A percentile compares a stretch with the other conserved stretches of the same genome.
phyloP scores from a whole-genome alignment of 2,888 invertebrate species.

The Agapostemon virescens region DNA sequence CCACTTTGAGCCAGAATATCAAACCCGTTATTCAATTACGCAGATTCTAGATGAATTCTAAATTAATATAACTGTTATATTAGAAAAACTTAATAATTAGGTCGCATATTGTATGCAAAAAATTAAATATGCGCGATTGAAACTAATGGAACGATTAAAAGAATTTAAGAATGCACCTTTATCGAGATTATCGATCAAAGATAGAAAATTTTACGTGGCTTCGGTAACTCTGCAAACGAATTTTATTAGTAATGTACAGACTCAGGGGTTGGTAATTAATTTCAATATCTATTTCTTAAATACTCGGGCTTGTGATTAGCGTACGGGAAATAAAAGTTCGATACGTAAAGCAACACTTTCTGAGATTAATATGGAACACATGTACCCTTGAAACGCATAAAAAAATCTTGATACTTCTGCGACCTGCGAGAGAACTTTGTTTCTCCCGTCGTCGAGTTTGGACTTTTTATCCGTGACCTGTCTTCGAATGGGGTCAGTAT shows the following conservation, averaged over 20 bases:
- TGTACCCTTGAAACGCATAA: not conserved
- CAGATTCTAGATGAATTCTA: no score
- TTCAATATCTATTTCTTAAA: not conserved
- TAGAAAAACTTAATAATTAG: no score
- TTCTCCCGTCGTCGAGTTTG: slow-evolving; percentile 1
- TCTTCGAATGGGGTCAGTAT: not conserved
- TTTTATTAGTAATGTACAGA: not conserved
- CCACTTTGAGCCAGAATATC: no score
- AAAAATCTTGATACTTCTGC: not conserved
- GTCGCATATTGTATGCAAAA: no score
- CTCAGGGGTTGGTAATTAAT: not conserved
- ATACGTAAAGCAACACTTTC: not conserved
- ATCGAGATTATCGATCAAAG: no score
- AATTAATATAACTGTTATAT: no score
- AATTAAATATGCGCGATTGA: no score
- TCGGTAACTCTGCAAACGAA: no score
- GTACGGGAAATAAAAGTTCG: not conserved
- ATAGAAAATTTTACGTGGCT: no score
- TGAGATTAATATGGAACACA: not conserved
- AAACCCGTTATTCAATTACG: no score
- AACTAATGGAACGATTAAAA: no score
- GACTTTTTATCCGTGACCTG: not conserved
- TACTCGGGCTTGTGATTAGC: not conserved
- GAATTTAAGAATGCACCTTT: no score
- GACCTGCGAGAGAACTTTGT: not conserved